Percentiles rank a stretch among this genome's conserved stretches.
These are phyloP conservation scores for Anguilla rostrata DNA, from an alignment of 2,113 vertebrate species.

Conservation along the genomic window DNA sequence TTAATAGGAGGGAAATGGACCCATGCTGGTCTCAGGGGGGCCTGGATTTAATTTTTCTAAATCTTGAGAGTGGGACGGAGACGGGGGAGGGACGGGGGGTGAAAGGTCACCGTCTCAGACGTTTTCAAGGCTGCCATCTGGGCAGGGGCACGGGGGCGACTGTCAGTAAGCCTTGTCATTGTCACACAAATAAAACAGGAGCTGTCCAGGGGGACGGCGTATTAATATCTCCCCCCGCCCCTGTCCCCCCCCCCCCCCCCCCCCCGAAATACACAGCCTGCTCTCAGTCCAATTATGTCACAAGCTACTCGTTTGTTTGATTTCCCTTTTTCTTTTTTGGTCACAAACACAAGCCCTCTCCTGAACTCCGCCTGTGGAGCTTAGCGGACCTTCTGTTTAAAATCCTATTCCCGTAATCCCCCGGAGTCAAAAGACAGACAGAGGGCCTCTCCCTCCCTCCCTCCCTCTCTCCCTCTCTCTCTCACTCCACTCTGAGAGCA, in stretches of 20 bases:
- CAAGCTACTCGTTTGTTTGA: background rate
- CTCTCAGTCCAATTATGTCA: slow-evolving; percentile 12
- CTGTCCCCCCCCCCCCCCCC: too few relatives aligned
- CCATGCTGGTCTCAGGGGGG: slow-evolving; percentile 30
- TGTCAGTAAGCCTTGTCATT: slow-evolving; percentile 36
- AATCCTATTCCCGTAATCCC: slow-evolving; percentile 64
- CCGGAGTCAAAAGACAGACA: slow-evolving; percentile 34
- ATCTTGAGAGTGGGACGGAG: slow-evolving; percentile 40
- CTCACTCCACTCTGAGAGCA: background rate
- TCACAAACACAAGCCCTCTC: slow-evolving; percentile 33
- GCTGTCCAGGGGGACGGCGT: background rate
- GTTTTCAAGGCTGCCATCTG: slow-evolving; percentile 66
- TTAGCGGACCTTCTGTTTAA: slow-evolving; percentile 42
- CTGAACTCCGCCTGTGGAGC: slow-evolving; percentile 38
- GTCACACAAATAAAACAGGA: background rate
- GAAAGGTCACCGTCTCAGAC: slow-evolving; percentile 43
- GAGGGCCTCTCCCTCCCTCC: background rate
- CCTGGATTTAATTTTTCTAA: slow-evolving; percentile 52
- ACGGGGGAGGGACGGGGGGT: background rate
- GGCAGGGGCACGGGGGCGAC: slow-evolving; percentile 35
- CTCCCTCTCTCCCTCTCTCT: background rate
- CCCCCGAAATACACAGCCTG: slow-evolving; percentile 31
- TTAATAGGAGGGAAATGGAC: slow-evolving; percentile 63
- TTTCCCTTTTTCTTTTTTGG: slow-evolving; percentile 24
- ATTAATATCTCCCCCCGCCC: background rate